phyloP scores from a whole-genome alignment of 2,797 vertebrate species.

The Spizella passerina region DNA sequence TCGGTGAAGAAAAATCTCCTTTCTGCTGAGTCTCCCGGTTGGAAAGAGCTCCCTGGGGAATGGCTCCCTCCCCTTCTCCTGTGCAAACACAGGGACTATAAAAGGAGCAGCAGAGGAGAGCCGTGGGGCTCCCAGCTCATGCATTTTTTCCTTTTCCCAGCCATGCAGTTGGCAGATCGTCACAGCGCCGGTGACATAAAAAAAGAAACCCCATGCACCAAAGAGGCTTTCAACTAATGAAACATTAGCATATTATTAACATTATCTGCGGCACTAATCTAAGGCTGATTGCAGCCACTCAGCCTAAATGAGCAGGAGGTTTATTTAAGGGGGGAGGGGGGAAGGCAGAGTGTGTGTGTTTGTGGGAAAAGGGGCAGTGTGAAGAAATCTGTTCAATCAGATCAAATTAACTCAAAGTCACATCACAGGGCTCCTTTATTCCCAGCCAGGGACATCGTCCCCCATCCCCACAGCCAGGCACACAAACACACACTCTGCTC shows the following conservation, averaged over 20 bases:
- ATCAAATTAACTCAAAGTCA: slow-evolving; percentile 76
- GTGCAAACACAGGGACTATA: slow-evolving; percentile 16
- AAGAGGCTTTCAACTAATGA: slow-evolving; percentile 86
- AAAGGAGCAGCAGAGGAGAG: slow-evolving; percentile 33
- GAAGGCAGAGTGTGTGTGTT: background rate
- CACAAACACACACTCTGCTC: background rate
- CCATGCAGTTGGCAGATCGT: slow-evolving; percentile 51
- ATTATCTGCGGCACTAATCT: slow-evolving; percentile 82
- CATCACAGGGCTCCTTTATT: slow-evolving; percentile 23
- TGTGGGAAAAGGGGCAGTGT: slow-evolving; percentile 5
- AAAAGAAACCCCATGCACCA: slow-evolving; percentile 68
- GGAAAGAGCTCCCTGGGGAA: background rate
- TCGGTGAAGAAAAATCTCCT: background rate
- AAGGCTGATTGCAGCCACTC: slow-evolving; percentile 81
- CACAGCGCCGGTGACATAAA: background rate
- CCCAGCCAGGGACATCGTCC: background rate
- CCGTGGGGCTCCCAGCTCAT: slow-evolving; percentile 50
- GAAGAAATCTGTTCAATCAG: slow-evolving; percentile 67
- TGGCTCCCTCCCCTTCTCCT: background rate
- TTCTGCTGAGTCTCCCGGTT: background rate
- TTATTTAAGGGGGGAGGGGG: slow-evolving; percentile 71
- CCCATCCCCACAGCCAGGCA: background rate
- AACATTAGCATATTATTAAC: slow-evolving; percentile 91
- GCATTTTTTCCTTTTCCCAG: slow-evolving; percentile 39
- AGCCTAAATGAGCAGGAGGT: slow-evolving; percentile 80